Evolutionary conservation across 2,888 invertebrate species (phyloP).

Genomic region (Polyommatus iphigenia): DNA sequence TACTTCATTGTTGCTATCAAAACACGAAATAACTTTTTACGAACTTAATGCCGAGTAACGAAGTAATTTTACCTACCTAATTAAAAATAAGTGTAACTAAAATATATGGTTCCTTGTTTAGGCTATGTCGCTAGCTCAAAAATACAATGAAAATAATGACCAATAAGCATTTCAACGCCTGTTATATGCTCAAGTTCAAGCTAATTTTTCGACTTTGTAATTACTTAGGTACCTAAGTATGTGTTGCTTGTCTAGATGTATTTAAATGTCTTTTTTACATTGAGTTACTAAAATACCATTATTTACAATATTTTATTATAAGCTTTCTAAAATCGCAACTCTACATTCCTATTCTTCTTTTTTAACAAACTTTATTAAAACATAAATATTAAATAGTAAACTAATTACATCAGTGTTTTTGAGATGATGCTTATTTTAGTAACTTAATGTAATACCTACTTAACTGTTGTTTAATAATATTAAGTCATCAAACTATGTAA

Average conservation of each 20-base stretch:
- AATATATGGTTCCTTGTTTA: slow-evolving; percentile 42
- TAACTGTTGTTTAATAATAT: neutral
- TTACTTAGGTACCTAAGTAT: neutral
- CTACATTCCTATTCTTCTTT: slow-evolving; percentile 1
- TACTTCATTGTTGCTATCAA: neutral
- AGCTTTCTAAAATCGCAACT: neutral
- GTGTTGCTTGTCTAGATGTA: slow-evolving; percentile 23
- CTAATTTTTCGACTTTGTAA: neutral
- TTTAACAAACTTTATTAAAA: neutral
- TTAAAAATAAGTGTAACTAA: slow-evolving; percentile 32
- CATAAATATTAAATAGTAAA: neutral
- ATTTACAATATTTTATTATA: neutral
- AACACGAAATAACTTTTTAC: neutral
- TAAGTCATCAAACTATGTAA: neutral
- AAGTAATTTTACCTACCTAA: neutral
- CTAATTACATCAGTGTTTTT: neutral
- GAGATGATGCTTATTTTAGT: neutral
- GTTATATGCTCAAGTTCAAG: slow-evolving; percentile 20
- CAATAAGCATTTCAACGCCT: neutral
- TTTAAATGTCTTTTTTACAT: neutral
- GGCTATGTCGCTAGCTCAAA: slow-evolving; percentile 26
- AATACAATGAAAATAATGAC: slow-evolving; percentile 5
- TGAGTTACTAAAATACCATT: neutral
- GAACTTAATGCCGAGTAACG: neutral
- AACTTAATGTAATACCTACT: neutral